Evolutionary conservation across 1,140 invertebrate species (phyloP).

Genomic region (Neodiprion virginianus): DNA sequence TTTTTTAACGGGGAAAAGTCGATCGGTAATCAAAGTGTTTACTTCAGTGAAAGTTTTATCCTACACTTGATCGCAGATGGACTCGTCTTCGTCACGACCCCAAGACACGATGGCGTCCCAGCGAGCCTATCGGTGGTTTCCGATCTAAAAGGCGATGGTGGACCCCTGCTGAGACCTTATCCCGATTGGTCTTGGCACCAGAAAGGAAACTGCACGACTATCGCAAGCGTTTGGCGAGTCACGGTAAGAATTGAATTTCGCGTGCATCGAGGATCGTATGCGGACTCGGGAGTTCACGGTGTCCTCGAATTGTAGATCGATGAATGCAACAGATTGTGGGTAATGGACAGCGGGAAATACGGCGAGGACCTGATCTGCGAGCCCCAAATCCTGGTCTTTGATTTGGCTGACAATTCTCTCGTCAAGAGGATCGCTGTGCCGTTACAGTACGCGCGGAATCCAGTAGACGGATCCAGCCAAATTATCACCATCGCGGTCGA

Average conservation of each 20-base stretch:
- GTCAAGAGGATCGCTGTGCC: constrained; percentile 54
- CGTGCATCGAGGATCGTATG: neutral
- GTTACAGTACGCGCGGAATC: constrained; percentile 23
- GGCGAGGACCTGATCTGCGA: constrained; percentile 51
- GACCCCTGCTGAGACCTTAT: constrained; percentile 38
- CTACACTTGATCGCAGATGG: constrained; percentile 15
- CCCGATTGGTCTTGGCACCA: constrained; percentile 39
- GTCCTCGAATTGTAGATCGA: constrained; percentile 57
- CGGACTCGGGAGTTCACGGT: neutral
- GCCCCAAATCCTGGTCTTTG: constrained; percentile 59
- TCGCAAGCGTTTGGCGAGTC: constrained; percentile 38
- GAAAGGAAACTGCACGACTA: constrained; percentile 28
- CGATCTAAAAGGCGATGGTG: constrained; percentile 20
- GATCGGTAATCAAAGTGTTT: neutral
- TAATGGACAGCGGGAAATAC: constrained; percentile 61
- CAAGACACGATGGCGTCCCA: constrained; percentile 54
- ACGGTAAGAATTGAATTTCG: constrained; percentile 28
- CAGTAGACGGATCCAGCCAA: constrained; percentile 21
- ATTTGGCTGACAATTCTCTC: constrained; percentile 55
- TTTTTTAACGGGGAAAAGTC: neutral
- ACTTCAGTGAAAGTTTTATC: neutral
- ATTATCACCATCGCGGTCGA: constrained; percentile 36
- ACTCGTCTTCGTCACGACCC: constrained; percentile 39
- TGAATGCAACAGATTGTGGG: constrained; percentile 61
- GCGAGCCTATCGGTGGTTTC: constrained; percentile 36